phyloP scores from a whole-genome alignment of 2,888 invertebrate genomes.

The Drosophila percnosoma region DNA sequence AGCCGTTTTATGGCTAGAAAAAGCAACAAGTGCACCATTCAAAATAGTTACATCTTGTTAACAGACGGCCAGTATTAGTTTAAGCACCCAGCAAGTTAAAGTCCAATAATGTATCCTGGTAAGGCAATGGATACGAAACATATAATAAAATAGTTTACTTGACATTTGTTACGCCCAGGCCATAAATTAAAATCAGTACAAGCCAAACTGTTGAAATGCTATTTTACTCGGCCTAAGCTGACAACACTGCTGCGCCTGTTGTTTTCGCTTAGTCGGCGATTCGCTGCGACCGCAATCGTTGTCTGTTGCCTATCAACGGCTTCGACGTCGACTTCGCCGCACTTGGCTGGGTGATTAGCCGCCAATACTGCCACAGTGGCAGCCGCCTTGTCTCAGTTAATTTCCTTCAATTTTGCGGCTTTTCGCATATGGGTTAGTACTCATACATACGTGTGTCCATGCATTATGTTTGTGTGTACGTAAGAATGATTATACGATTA shows the following conservation, averaged over 20 bases:
- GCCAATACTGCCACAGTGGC: conserved; percentile 29
- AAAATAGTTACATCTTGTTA: neutral
- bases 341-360: conserved; percentile 54
- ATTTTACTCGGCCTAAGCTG: neutral
- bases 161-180: neutral
- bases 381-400: conserved; percentile 46
- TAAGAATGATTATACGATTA: conserved; percentile 14
- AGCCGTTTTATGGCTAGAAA: conserved; percentile 40
- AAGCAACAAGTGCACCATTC: neutral
- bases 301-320: conserved; percentile 22
- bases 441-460: conserved; percentile 12
- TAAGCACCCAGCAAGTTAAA: neutral
- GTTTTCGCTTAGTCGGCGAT: conserved; percentile 42
- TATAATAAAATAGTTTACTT: neutral
- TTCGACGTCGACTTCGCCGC: conserved; percentile 25
- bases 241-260: conserved; percentile 43
- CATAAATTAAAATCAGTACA: neutral
- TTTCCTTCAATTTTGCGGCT: conserved; percentile 66
- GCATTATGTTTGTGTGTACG: conserved; percentile 7
- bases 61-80: neutral
- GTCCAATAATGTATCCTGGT: neutral
- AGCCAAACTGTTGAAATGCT: neutral
- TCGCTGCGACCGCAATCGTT: conserved; percentile 53
- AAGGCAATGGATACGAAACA: neutral
- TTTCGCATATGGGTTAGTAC: conserved; percentile 58